phyloP scores from a whole-genome alignment of 2,113 vertebrate species.

The Oreochromis tanganicae region DNA sequence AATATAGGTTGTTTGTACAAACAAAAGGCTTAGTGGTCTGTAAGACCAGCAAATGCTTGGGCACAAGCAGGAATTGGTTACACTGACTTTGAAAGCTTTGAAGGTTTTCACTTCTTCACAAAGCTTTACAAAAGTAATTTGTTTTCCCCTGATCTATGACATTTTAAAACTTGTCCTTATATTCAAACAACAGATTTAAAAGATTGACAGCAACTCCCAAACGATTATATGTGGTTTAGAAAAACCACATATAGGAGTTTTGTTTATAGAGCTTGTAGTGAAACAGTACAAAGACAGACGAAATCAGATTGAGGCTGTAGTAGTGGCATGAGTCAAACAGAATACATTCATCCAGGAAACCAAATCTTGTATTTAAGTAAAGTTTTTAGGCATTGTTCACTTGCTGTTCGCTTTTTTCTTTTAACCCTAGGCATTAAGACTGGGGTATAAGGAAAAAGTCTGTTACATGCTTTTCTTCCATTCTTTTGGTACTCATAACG shows the following conservation, averaged over 20 bases:
- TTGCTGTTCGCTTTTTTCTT: too few relatives aligned
- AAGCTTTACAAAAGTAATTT: neutral
- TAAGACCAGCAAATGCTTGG: neutral
- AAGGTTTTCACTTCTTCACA: accelerated
- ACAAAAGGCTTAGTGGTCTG: neutral
- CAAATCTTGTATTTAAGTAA: too few relatives aligned
- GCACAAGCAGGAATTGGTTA: neutral
- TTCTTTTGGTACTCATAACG: neutral
- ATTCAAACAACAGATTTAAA: neutral
- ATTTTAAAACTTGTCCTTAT: neutral
- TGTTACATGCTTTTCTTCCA: neutral
- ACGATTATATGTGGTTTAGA: accelerated
- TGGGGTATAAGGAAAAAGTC: too few relatives aligned
- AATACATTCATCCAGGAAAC: too few relatives aligned
- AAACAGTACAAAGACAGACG: neutral
- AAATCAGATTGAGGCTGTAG: neutral
- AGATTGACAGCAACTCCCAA: neutral
- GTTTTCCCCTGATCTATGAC: neutral
- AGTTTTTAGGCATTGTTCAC: too few relatives aligned
- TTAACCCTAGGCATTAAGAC: too few relatives aligned
- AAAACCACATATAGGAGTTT: neutral
- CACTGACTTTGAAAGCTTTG: neutral
- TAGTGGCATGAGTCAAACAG: too few relatives aligned
- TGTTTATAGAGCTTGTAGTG: neutral
- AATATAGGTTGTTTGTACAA: neutral